Evolutionary conservation across 2,888 invertebrate genomes (phyloP).

Genomic region (Agriopis aurantiaria): DNA sequence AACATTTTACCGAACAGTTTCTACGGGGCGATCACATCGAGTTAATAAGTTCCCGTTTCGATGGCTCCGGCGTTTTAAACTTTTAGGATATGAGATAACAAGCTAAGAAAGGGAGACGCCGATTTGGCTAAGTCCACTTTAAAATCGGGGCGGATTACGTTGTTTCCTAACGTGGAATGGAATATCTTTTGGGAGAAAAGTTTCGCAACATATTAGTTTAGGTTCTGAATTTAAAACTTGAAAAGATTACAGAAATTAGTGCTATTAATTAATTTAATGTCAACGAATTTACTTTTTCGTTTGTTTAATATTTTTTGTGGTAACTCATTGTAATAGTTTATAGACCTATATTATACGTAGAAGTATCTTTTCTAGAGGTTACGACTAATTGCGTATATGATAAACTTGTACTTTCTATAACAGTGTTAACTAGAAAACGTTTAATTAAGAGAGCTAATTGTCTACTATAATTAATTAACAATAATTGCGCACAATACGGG

Average conservation of each 20-base stretch:
- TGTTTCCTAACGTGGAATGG: slow-evolving; percentile 61
- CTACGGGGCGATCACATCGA: slow-evolving; percentile 83
- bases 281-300: too few species aligned
- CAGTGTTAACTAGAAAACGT: too few species aligned
- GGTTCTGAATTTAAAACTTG: slow-evolving; percentile 34
- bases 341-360: too few species aligned
- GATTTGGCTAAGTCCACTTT: slow-evolving; percentile 82
- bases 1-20: slow-evolving; percentile 84
- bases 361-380: too few species aligned
- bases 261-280: neutral
- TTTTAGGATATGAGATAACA: slow-evolving; percentile 86
- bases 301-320: too few species aligned
- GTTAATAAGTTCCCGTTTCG: slow-evolving; percentile 86
- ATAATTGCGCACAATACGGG: too few species aligned
- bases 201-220: slow-evolving; percentile 42
- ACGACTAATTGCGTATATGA: too few species aligned
- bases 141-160: slow-evolving; percentile 66
- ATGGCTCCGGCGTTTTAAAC: slow-evolving; percentile 85
- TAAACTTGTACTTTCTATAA: too few species aligned
- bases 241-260: slow-evolving; percentile 7
- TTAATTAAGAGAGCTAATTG: too few species aligned
- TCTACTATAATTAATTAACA: too few species aligned
- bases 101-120: slow-evolving; percentile 82
- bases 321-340: too few species aligned
- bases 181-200: slow-evolving; percentile 53